Evolutionary conservation across 2,797 vertebrate species (phyloP), one percentile per base, ranked within the genome.

Genomic region (Cyclopterus lumpus): DNA sequence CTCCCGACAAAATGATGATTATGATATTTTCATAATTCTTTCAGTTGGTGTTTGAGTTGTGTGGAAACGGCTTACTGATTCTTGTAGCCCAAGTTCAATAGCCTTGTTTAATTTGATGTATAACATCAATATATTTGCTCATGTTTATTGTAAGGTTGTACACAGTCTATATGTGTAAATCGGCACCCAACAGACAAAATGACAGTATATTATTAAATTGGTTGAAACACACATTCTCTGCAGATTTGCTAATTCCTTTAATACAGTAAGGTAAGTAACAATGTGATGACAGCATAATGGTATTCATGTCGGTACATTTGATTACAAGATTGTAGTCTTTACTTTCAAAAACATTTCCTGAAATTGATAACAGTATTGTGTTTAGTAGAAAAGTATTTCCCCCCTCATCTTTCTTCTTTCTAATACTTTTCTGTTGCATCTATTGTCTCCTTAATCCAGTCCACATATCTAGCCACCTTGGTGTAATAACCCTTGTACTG

Each of bases 361-460:
- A 53, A 30, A 55, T 40, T 11, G 9, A 66, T 78, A 16, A 54
- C 1, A 5, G 46, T 26, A 1, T 49, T 42, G 8, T 38, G 22
- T 16, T 80, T 60, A 60, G 28, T 48, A 72, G 48, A 54, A 32
- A 30, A 57, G 6, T 14, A 10, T 24, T 67, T 24, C 44, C 12
- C n/a, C 7, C 24, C 22, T 61, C 5, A 26, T 46, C 38, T 16
- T 24, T 55, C 9, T 12, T n/a, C n/a, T 58, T 6, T 22, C 28
- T 57, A 54, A 26, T 71, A 36, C 1, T 30, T 58, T 67, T 91
- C 91, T 2, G 84, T 65, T 7, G 58, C 0, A 8, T 86, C 77
- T 62, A 98, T 96, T 0, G 95, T 97, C 7, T 94, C 66, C 61
- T 32, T 88, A 54, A 99, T 98, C 98, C 98, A 99, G 59, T 93